Base-by-base conservation (phyloP, 1,140 invertebrate species). In the Heliconius hermathena region DNA sequence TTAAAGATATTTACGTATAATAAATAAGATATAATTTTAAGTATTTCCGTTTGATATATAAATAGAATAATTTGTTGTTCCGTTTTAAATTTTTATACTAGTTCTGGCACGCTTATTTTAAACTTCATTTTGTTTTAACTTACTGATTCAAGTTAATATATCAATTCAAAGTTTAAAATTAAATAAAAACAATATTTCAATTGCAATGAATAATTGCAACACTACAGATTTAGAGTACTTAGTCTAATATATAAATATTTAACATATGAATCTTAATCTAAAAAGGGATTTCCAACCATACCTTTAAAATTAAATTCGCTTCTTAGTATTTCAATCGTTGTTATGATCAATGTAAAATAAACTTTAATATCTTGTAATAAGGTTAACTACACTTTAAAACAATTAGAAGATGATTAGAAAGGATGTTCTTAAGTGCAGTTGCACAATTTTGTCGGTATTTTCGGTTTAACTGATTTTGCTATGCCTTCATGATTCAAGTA, bases 231-330 rank as follows among this genome's bases (percentile, higher is more conserved):
- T 0, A 5, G 33, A 46, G 18, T 52, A 52, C 0, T 52, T 52
- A 20, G 16, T 52, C 49, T 70, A 22, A 70, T 70, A 70, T 29
- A 29, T 29, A 11, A 70, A 70, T 26, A 70, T 70, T 20, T 3
- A 70, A 26, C 13, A 29, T 22, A 70, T 70, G 11, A 71, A 33
- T 71, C 33, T 71, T 46, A 71, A 36, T 18, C 70, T 18, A 22
- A 71, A 71, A 36, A 71, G 22, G 75, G 60, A 77, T 77, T 77
- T 77, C 66, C 75, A 71, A 71, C 22, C 66, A 49, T 49, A 70
- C 36, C 41, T 20, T 29, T 77, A 11, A 52, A 33, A 77, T 41
- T 13, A 3, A 5, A 26, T 18, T 57, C 22, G 16, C 52, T 57
- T 76, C 22, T 70, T 77, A 46, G 54, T 57, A 22, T 57, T 57